A percentile compares a stretch with the other conserved stretches of the same genome.
These are phyloP conservation scores for Cryptocephalus moraei DNA, from an alignment of 2,888 invertebrate genomes.

Conservation along the genomic window DNA sequence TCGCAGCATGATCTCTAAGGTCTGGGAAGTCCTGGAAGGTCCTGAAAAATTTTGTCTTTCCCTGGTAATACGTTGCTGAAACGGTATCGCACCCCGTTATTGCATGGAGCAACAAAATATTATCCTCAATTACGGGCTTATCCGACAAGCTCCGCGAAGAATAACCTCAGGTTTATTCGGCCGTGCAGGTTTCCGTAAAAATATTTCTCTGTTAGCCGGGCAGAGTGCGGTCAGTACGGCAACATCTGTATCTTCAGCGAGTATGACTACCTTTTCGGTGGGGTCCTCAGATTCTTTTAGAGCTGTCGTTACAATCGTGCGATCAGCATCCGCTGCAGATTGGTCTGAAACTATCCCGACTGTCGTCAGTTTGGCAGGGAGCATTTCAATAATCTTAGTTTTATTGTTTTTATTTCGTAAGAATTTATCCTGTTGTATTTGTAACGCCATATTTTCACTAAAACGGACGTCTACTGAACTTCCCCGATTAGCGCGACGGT, in stretches of 20 bases:
- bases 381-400: constrained; percentile 4
- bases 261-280: constrained; percentile 4
- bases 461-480: constrained; percentile 2
- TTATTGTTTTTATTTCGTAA: constrained; percentile 6
- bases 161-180: constrained; percentile 4
- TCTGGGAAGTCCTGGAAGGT: not conserved
- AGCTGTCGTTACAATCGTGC: constrained; percentile 5
- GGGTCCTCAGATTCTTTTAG: not conserved
- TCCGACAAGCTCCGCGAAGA: constrained; percentile 3
- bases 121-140: not conserved
- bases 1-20: not conserved
- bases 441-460: constrained; percentile 3
- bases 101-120: constrained; percentile 4
- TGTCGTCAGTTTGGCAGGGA: constrained; percentile 2
- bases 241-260: constrained; percentile 5
- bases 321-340: constrained; percentile 6
- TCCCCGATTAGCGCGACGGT: constrained; percentile 1
- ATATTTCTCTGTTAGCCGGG: constrained; percentile 3
- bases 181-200: constrained; percentile 3
- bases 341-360: constrained; percentile 3
- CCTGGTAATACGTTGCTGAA: constrained; percentile 1
- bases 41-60: not conserved
- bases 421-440: constrained; percentile 4
- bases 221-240: constrained; percentile 2
- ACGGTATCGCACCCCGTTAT: constrained; percentile 3